phyloP scores from a whole-genome alignment of 1,140 invertebrate genomes.

The Drosophila malerkotliana region DNA sequence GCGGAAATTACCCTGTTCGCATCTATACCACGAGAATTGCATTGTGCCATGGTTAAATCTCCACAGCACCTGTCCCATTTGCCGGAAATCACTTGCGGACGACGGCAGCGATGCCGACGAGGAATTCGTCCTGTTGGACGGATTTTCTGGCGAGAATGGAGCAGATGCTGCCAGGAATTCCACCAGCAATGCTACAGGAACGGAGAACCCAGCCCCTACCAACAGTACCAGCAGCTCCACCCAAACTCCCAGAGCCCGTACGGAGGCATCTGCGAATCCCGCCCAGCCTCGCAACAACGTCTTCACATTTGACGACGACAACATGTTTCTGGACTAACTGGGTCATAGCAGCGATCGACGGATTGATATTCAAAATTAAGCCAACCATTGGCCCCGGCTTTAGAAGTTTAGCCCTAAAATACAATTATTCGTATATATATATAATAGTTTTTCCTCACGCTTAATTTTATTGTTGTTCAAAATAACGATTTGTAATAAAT shows the following conservation, averaged over 20 bases:
- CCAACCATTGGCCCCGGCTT: constrained; percentile 43
- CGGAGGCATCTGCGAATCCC: constrained; percentile 21
- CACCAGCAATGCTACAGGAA: constrained; percentile 25
- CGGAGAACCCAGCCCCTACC: constrained; percentile 22
- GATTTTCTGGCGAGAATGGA: constrained; percentile 9
- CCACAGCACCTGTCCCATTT: constrained; percentile 98
- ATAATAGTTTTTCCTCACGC: constrained; percentile 57
- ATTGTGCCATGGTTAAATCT: constrained; percentile 98
- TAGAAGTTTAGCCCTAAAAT: constrained; percentile 42
- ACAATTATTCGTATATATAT: constrained; percentile 45
- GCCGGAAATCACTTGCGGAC: constrained; percentile 87
- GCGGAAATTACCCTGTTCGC: constrained; percentile 93
- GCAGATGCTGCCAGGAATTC: constrained; percentile 15
- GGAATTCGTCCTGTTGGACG: constrained; percentile 51
- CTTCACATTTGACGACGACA: constrained; percentile 79
- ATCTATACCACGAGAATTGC: constrained; percentile 96
- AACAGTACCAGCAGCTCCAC: constrained; percentile 21
- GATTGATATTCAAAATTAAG: constrained; percentile 51
- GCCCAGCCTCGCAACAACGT: constrained; percentile 62
- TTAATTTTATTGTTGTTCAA: constrained; percentile 60
- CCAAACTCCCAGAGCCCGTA: constrained; percentile 13
- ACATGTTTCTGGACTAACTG: constrained; percentile 76
- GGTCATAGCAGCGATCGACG: constrained; percentile 3
- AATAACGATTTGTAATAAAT: constrained; percentile 54
- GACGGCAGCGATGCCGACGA: constrained; percentile 56